Percentiles rank a stretch among this genome's conserved stretches.
Conservation (phyloP, 2,888 invertebrate species). For the Watsonalla cultraria region DNA sequence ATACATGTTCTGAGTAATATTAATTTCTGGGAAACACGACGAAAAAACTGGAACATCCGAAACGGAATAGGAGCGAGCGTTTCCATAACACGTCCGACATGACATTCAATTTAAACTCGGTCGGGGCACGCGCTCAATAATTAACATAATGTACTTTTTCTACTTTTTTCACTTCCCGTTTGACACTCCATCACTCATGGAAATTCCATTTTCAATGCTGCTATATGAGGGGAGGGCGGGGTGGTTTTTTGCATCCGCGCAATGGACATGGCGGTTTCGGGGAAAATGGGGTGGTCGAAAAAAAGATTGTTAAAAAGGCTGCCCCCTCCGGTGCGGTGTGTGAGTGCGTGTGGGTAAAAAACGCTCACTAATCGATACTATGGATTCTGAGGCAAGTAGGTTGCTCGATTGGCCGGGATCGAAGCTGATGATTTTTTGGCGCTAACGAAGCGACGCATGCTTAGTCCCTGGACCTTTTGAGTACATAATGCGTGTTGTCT, state of each 20-base stretch:
- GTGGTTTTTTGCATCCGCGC: conserved; percentile 76
- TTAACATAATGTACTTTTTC: conserved; percentile 78
- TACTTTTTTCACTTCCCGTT: conserved; percentile 75
- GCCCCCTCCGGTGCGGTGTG: conserved; percentile 70
- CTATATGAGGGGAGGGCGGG: conserved; percentile 67
- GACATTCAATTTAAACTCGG: conserved; percentile 77
- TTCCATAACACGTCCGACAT: conserved; percentile 54
- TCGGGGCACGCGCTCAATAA: conserved; percentile 70
- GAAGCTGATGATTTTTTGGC: conserved; percentile 51
- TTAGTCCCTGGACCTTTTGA: conserved; percentile 68
- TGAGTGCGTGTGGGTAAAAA: conserved; percentile 76
- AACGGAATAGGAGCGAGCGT: conserved; percentile 44
- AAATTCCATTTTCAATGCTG: conserved; percentile 79
- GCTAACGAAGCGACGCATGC: conserved; percentile 70
- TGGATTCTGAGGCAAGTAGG: conserved; percentile 77
- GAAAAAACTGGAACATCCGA: conserved; percentile 36
- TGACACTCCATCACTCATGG: conserved; percentile 80
- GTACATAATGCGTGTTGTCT: conserved; percentile 35
- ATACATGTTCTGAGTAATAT: conserved; percentile 1
- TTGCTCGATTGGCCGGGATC: conserved; percentile 60
- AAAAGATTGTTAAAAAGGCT: conserved; percentile 78
- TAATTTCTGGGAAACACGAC: not conserved
- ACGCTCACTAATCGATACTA: conserved; percentile 77
- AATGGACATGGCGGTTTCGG: conserved; percentile 75
- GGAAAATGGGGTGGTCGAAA: conserved; percentile 67